These are phyloP conservation scores for Chironomus tepperi DNA, from an alignment of 1,140 invertebrate genomes.

Conservation along the genomic window DNA sequence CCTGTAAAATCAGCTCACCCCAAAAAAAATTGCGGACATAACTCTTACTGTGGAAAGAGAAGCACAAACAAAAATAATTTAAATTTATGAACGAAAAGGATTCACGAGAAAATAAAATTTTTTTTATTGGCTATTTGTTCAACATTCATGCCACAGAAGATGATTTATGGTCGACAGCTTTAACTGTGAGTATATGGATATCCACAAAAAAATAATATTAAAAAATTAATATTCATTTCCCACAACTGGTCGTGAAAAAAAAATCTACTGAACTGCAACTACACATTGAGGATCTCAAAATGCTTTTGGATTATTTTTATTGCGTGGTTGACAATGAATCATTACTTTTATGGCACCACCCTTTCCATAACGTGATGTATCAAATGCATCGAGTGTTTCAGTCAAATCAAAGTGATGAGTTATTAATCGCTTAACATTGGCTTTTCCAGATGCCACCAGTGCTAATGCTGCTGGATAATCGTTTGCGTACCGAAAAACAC, in stretches of 20 bases:
- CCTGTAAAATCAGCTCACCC: no score
- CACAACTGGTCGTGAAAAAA: no score
- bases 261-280: no score
- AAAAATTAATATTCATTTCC: no score
- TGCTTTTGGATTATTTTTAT: constrained; percentile 28
- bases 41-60: no score
- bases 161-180: neutral
- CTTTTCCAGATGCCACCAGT: constrained; percentile 70
- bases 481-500: constrained; percentile 86
- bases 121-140: neutral
- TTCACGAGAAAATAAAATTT: neutral
- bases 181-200: neutral
- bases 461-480: constrained; percentile 79
- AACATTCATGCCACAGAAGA: neutral
- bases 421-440: constrained; percentile 80
- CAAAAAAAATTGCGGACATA: no score
- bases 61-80: neutral
- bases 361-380: constrained; percentile 57
- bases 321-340: constrained; percentile 65
- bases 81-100: constrained; percentile 14
- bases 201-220: no score
- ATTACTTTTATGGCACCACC: constrained; percentile 84
- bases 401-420: constrained; percentile 85
- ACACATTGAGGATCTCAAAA: neutral
- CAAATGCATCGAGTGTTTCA: constrained; percentile 77